A percentile compares a stretch with the other conserved stretches of the same genome.
phyloP scores from a whole-genome alignment of 2,113 vertebrate genomes.

The Danio rerio region GRCz12tu NC_133189.1:44486001-44486500 shows the following conservation, averaged over 20 bases:
- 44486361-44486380: constrained; percentile 17
- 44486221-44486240: background rate
- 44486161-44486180: too few species aligned
- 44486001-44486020: too few species aligned
- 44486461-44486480: constrained; percentile 68
- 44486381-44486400: constrained; percentile 64
- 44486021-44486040: too few species aligned
- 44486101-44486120: too few species aligned
- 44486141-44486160: too few species aligned
- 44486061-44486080: too few species aligned
- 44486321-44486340: background rate
- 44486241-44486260: background rate
- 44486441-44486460: constrained; percentile 65
- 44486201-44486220: background rate
- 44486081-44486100: too few species aligned
- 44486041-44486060: too few species aligned
- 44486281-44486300: background rate
- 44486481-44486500: constrained; percentile 64
- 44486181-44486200: background rate
- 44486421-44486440: constrained; percentile 72
- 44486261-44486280: constrained; percentile 1
- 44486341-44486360: constrained; percentile 19
- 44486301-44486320: constrained; percentile 12
- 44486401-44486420: constrained; percentile 67
- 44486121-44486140: too few species aligned